Evolutionary conservation across 1,140 invertebrate genomes (phyloP), one percentile per base, ranked within the genome.

Genomic region (Saccostrea glomerata): DNA sequence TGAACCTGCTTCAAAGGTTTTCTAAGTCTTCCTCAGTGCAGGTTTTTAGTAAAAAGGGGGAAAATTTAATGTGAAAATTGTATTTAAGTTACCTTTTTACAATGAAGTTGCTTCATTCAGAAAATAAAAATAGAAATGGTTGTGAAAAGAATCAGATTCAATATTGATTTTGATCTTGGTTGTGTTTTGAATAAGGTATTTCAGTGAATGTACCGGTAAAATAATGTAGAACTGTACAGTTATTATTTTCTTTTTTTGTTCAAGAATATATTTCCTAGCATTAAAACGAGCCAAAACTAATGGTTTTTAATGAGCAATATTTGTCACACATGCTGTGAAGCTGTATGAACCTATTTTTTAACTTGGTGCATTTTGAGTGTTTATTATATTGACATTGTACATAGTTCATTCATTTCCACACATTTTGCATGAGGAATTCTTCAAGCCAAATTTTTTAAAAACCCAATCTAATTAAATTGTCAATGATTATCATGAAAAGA

Each of bases 281-380:
- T 47, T 47, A 47, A 47, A 47, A 1, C 6, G 47, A 47, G 47
- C 47, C 47, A 47, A 47, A 47, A 47, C 5, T 47, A 7, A 47
- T 47, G 47, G 47, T 47, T 47, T 47, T 47, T 47, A 5, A 47
- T 47, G 47, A 47, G 47, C 47, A 47, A 47, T 47, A 47, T 47
- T 47, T 9, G 47, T 47, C 9, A 47, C 9, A 47, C 47, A 6
- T 47, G 47, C 47, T 47, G 23, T 66, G 20, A 20, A 20, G 20
- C 2, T 9, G 7, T 66, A 20, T 66, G 20, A 23, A 66, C 20
- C 60, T 66, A n/a, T n/a, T 20, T 66, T 66, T 66, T 66, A n/a
- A 66, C 60, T 77, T 77, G 70, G 70, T 77, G 70, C 70, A 77
- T 77, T 36, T 77, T 77, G 70, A 77, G 70, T 77, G 70, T 77